Evolutionary conservation across 2,797 vertebrate genomes (phyloP), one percentile per base, ranked within the genome.

Genomic region (Corythornis leucogaster): DNA sequence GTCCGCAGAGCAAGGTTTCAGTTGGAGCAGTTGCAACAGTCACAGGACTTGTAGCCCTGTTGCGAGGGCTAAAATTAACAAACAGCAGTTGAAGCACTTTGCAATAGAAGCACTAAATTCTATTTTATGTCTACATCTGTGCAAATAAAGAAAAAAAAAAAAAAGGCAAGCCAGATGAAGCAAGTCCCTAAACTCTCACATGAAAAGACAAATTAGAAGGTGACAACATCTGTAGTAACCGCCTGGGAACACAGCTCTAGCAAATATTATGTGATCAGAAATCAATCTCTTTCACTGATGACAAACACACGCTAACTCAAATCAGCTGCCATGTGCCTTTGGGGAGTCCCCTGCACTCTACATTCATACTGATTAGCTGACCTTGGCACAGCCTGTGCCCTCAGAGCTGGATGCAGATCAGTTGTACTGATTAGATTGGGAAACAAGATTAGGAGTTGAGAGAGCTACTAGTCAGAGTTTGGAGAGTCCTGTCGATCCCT

Each of bases 401-500:
- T 22, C 16, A 9, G 82, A 22, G 57, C 40, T 38, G 67, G 3
- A 1, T 17, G 25, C 1, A 13, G 15, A 16, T n/a, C 15, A 2
- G 15, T 15, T 33, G 38, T 51, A 33, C 7, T 73, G 35, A 31
- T 59, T 31, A 14, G 11, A 4, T 1, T 40, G 35, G 17, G 70
- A 79, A 46, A 6, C 5, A 19, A 30, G 84, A 43, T 17, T 1
- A 2, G 0, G 43, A 78, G n/a, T 3, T 2, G 8, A 20, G 38
- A 43, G n/a, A 62, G 43, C 8, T 40, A 15, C 16, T 28, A 2
- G 4, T 24, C 18, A 11, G 74, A 68, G 16, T 4, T 3, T 50
- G 75, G 53, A 14, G 15, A 1, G 11, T 22, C 14, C 2, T 0
- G 2, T 17, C 45, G 3, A 0, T 21, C 19, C 50, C 31, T 17